These are phyloP conservation scores for Lanistes nyassanus DNA, from an alignment of 1,140 invertebrate species.

Conservation along the genomic window DNA sequence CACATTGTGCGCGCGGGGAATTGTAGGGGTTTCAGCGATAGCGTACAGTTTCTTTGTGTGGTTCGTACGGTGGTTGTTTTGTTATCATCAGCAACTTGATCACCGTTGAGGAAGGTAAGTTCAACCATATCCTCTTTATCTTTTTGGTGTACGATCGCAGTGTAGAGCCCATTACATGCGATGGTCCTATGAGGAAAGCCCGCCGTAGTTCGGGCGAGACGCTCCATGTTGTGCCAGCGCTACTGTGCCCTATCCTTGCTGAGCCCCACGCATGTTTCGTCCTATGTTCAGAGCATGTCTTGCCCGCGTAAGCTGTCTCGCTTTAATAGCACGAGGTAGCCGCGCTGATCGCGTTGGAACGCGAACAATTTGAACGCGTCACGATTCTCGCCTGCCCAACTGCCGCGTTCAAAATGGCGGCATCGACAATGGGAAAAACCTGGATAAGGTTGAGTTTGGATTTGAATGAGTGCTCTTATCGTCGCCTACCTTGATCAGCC, in stretches of 20 bases:
- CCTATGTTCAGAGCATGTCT: background rate
- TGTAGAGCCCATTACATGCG: too few species aligned
- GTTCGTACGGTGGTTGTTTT: background rate
- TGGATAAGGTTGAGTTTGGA: slow-evolving; percentile 16
- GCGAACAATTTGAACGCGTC: slow-evolving; percentile 6
- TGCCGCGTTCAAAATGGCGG: slow-evolving; percentile 24
- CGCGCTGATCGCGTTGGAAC: background rate
- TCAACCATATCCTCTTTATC: too few species aligned
- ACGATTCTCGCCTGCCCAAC: slow-evolving; percentile 9
- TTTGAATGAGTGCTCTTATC: slow-evolving; percentile 19
- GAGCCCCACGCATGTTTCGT: slow-evolving; percentile 1
- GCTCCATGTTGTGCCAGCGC: background rate
- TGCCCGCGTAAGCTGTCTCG: background rate
- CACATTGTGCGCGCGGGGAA: slow-evolving; percentile 27
- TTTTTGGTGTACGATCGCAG: too few species aligned
- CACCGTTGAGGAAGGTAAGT: too few species aligned
- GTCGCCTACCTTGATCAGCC: background rate
- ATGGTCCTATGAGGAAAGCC: too few species aligned
- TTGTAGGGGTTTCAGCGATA: slow-evolving; percentile 2
- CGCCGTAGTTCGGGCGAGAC: too few species aligned
- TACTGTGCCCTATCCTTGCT: background rate
- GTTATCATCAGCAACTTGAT: background rate
- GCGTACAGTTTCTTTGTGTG: slow-evolving; percentile 23
- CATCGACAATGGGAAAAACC: slow-evolving; percentile 3
- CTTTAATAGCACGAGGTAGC: background rate